Conservation (phyloP, 2,797 vertebrate species). For the Gastrophryne carolinensis region DNA sequence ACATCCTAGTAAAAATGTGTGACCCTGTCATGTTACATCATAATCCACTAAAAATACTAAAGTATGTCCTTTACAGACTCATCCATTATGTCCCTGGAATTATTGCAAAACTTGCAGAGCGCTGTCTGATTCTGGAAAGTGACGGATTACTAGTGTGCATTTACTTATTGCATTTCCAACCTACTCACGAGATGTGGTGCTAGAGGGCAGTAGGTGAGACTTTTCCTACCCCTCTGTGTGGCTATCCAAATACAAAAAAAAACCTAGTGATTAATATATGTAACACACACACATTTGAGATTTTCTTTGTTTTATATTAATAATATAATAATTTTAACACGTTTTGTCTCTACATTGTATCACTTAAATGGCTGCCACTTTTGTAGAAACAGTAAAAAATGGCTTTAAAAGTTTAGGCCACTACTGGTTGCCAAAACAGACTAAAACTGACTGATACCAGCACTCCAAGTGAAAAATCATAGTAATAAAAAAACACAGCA, state of each 20-base stretch:
- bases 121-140: slow-evolving; percentile 54
- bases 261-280: not conserved
- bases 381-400: slow-evolving; percentile 42
- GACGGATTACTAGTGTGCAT: slow-evolving; percentile 30
- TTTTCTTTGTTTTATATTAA: not conserved
- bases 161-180: slow-evolving; percentile 41
- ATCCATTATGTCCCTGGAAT: slow-evolving; percentile 2
- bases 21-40: not conserved
- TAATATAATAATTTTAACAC: not conserved
- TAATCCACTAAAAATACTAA: not conserved
- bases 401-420: slow-evolving; percentile 43
- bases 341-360: not conserved
- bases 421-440: slow-evolving; percentile 36
- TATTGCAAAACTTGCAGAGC: slow-evolving; percentile 33
- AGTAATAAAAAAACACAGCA: slow-evolving; percentile 12
- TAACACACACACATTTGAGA: not conserved
- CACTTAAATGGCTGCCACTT: slow-evolving; percentile 19
- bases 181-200: not conserved
- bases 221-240: not conserved
- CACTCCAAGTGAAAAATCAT: slow-evolving; percentile 3
- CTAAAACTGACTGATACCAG: slow-evolving; percentile 16
- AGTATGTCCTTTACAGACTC: not conserved
- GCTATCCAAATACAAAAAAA: no score
- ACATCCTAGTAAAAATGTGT: no score
- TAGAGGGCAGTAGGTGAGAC: not conserved